A percentile compares a stretch with the other conserved stretches of the same genome.
These are phyloP conservation scores for Drosophila insularis DNA, from an alignment of 1,140 invertebrate genomes.

Conservation along the genomic window DNA sequence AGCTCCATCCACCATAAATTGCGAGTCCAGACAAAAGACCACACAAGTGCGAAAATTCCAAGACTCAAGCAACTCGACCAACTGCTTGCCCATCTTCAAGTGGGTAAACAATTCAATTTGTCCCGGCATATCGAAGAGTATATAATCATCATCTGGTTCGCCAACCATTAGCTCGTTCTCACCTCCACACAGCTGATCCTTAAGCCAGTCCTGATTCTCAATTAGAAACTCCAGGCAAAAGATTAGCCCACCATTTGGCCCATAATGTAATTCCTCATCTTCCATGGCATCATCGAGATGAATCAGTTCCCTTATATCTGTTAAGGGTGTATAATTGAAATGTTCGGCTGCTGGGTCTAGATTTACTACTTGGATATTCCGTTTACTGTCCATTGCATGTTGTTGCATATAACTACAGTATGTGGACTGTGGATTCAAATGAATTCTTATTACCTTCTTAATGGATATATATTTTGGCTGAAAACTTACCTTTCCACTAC, in stretches of 20 bases:
- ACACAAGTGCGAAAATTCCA: constrained; percentile 96
- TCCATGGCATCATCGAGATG: constrained; percentile 98
- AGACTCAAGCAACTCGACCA: constrained; percentile 91
- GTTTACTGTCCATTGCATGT: constrained; percentile 89
- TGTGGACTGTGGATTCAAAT: constrained; percentile 88
- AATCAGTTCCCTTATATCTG: constrained; percentile 97
- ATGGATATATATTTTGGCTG: neutral
- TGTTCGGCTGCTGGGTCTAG: constrained; percentile 98
- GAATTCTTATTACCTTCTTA: neutral
- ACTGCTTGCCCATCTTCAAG: constrained; percentile 92
- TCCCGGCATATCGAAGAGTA: constrained; percentile 99
- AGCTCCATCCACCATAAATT: constrained; percentile 97
- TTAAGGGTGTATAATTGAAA: constrained; percentile 94
- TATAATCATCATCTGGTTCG: constrained; percentile 93
- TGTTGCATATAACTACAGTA: constrained; percentile 95
- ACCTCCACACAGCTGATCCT: constrained; percentile 88
- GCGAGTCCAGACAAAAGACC: constrained; percentile 96
- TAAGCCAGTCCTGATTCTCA: constrained; percentile 95
- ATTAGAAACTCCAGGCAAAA: constrained; percentile 98
- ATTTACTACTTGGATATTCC: constrained; percentile 94
- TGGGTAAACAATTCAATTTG: constrained; percentile 99
- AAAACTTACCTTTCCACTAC: constrained; percentile 92
- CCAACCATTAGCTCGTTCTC: constrained; percentile 81
- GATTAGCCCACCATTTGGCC: constrained; percentile 98
- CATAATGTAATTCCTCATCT: constrained; percentile 96